These are phyloP conservation scores for Noctilio leporinus DNA, from an alignment of 2,113 vertebrate genomes.

Conservation along the genomic window DNA sequence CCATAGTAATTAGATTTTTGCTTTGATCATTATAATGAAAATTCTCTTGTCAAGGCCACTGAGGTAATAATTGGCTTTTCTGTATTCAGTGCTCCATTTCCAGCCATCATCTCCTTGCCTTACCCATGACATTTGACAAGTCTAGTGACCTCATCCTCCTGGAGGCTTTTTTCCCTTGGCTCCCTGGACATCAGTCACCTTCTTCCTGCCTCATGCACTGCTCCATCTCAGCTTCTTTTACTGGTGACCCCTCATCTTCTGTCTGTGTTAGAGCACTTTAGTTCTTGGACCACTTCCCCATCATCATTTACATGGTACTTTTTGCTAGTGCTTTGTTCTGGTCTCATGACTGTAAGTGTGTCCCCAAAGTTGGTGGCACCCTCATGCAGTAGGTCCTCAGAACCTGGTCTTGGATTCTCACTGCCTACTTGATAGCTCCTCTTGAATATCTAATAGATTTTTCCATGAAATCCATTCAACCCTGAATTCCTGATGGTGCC, in stretches of 20 bases:
- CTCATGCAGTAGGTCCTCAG: neutral
- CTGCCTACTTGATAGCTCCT: neutral
- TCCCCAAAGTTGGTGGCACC: fast-evolving
- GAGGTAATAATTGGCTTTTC: neutral
- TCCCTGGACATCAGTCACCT: too few relatives aligned
- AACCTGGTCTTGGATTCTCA: neutral
- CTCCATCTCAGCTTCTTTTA: neutral
- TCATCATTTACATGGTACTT: neutral
- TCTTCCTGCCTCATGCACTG: too few relatives aligned
- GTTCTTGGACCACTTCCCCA: neutral
- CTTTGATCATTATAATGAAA: neutral
- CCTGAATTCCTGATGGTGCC: neutral
- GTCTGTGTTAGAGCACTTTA: neutral
- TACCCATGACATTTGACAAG: neutral
- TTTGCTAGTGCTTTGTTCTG: neutral
- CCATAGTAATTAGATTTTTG: neutral
- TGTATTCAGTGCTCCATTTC: neutral
- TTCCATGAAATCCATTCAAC: neutral
- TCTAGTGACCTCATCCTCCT: neutral
- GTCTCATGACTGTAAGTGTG: fast-evolving
- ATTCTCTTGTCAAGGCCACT: neutral
- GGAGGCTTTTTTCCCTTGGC: neutral
- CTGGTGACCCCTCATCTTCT: neutral
- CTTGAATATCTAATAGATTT: neutral
- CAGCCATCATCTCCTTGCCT: neutral